Base-by-base conservation (phyloP, 2,888 invertebrate genomes). In the Lagria hirta region DNA sequence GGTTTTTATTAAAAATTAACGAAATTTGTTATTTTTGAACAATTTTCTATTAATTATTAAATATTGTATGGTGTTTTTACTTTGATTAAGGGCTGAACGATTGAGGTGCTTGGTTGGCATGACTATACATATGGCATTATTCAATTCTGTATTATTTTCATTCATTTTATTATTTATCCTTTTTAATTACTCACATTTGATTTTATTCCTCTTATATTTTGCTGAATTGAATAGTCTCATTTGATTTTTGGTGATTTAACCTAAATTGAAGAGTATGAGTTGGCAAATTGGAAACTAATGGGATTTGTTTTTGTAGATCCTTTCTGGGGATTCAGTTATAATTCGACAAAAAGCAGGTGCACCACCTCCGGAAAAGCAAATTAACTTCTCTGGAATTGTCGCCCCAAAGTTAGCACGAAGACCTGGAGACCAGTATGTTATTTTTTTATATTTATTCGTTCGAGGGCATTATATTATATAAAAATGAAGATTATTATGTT, bases 311-410 rank as follows among this genome's bases (percentile, higher is more conserved):
- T 70, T 76, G 29, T 55, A 98, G 97, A 87, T 98, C 51, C 79
- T 93, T 49, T 97, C 98, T 47, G 99, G 98, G 43, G 99, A 99
- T 75, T 88, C 96, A 43, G 81, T 99, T 45, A 85, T 96, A 30
- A 88, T 99, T 59, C 81, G 95, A 65, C 93, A 85, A 49, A 80
- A 83, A 52, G 86, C 88, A 1, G 91, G 93, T 10, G 92, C 92
- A 20, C 96, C 97, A 23, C 88, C 88, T 33, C 90, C 89, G 48
- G 98, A 98, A 74, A 88, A 89, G 73, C 88, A 89, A 54, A 81
- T 99, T 35, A 87, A 86, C 51, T 82, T 99, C 55, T 90, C 94
- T 17, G 90, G 91, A 68, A 84, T 99, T 55, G 83, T 83, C 50
- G 97, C 97, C 37, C 97, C 98, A 10, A 90, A 94, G 75, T 77